phyloP scores from a whole-genome alignment of 2,888 invertebrate genomes.

The Panopea generosa region DNA sequence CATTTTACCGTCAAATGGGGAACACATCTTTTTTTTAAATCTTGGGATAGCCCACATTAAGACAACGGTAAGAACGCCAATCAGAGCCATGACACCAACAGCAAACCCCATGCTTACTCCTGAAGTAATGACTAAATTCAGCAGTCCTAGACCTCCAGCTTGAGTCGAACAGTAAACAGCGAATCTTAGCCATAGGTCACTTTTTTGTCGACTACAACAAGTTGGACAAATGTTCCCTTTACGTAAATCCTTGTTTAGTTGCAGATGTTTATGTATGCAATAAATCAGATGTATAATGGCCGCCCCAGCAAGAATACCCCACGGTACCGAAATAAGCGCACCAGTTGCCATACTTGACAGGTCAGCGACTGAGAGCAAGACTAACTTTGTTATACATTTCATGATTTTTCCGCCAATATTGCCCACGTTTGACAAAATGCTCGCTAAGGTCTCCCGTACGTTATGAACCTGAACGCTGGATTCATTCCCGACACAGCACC shows the following conservation, averaged over 20 bases:
- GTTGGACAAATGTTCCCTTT: constrained; percentile 16
- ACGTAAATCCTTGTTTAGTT: constrained; percentile 8
- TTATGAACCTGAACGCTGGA: constrained; percentile 29
- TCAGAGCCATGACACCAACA: constrained; percentile 3
- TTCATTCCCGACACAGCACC: constrained; percentile 37
- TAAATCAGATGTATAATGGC: constrained; percentile 32
- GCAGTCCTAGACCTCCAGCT: constrained; percentile 24
- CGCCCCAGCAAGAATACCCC: constrained; percentile 13
- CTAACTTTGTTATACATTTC: constrained; percentile 10
- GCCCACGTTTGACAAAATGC: constrained; percentile 2
- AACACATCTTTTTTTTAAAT: constrained; percentile 8
- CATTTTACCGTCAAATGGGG: constrained; percentile 33
- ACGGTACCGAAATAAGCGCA: constrained; percentile 3
- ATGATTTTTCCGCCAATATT: constrained; percentile 28
- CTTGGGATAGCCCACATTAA: constrained; percentile 20
- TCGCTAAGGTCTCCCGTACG: neutral
- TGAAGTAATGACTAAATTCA: constrained; percentile 10
- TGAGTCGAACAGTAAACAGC: constrained; percentile 16
- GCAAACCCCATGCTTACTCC: constrained; percentile 15
- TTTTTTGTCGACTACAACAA: constrained; percentile 24
- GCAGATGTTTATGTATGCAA: constrained; percentile 21
- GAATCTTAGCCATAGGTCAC: constrained; percentile 32
- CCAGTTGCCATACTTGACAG: neutral
- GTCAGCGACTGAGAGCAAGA: constrained; percentile 28
- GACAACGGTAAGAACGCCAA: constrained; percentile 13